Conservation (phyloP, 2,113 vertebrate genomes). For the Uria aalge region DNA sequence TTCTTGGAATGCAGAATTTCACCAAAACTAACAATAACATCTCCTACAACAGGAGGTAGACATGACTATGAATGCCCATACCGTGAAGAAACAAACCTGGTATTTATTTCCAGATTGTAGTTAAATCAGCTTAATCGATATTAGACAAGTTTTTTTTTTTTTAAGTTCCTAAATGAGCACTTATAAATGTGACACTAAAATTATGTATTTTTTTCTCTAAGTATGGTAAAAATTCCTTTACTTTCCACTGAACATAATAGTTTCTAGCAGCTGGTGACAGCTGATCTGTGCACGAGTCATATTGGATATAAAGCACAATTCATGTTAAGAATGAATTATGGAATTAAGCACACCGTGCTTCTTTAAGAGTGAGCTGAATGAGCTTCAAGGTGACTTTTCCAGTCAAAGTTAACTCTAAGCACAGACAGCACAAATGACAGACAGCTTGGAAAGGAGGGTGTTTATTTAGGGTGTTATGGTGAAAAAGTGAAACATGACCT, state of each 20-base stretch:
- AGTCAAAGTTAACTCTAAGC: neutral
- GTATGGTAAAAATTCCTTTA: neutral
- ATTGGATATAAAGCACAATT: neutral
- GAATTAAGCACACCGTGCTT: neutral
- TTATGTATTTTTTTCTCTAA: neutral
- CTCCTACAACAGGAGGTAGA: neutral
- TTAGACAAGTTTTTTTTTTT: neutral
- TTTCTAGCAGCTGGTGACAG: neutral
- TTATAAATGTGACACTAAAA: neutral
- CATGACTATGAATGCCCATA: neutral
- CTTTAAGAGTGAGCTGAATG: neutral
- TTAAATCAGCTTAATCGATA: neutral
- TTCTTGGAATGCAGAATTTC: neutral
- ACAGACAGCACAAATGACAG: neutral
- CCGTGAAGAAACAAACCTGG: neutral
- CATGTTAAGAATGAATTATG: neutral
- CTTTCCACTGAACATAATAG: neutral
- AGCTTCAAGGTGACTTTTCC: constrained; percentile 18
- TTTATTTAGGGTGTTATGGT: neutral
- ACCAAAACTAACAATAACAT: neutral
- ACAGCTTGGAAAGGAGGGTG: neutral
- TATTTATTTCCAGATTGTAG: neutral
- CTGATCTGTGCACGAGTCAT: neutral
- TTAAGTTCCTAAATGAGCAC: neutral
- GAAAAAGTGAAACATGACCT: neutral